Base-by-base conservation (phyloP, 2,888 invertebrate genomes). In the Stenolophus ochropezus region DNA sequence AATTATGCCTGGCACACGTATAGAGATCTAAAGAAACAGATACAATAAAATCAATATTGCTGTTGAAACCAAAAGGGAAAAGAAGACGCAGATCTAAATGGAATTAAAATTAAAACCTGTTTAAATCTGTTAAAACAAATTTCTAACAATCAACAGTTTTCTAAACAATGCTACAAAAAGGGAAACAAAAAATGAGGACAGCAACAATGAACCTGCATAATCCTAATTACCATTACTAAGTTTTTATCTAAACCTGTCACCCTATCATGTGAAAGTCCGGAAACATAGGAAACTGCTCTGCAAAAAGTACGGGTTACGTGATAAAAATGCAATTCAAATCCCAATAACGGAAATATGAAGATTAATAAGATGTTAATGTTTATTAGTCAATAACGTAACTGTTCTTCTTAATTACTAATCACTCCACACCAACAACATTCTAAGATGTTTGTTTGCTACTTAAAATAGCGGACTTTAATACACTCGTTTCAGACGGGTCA, bases 261-360 rank as follows among this genome's bases (percentile, higher is more conserved):
- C 14, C 65, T 69, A 27, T 69, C 27, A 33, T 69, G 65, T 69
- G 65, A 69, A 69, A 69, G 65, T 69, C 27, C 27, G 65, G 65
- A 69, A 69, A 27, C 3, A 18, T 6, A 69, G 65, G 65, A 69
- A n/a, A 69, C 14, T 69, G 18, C 33, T 16, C 27, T 33, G 33
- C 27, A 33, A 27, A 69, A 69, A 69, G 0, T 69, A 18, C 27
- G 65, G 65, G 65, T 20, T 69, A 42, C 33, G 65, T 18, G 33
- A 69, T 56, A 56, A 56, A 51, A 51, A 4, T 16, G 14, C 0
- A 5, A 51, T 16, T 4, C 14, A 14, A 5, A 18, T 56, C 20
- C 21, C 8, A n/a, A 6, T 21, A 56, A 56, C 56, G 56, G 56
- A 56, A 56, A 56, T 1, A 56, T 51, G 5, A 18, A 56, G 56